These are phyloP conservation scores for Anadara kagoshimensis DNA, from an alignment of 1,140 invertebrate species.

Conservation along the genomic window DNA sequence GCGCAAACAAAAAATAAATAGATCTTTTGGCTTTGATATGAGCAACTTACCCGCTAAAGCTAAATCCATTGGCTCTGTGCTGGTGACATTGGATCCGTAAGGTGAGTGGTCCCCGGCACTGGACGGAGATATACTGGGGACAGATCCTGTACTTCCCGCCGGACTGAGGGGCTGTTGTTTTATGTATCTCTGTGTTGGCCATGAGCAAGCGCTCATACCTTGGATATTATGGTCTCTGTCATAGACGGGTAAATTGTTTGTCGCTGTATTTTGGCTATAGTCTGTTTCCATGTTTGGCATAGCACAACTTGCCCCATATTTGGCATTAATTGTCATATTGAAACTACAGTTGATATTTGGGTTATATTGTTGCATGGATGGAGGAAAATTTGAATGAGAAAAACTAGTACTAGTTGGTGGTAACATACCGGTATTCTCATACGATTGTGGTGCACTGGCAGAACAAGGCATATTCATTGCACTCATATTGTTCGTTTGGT, in stretches of 20 bases:
- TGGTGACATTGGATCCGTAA: slow-evolving; percentile 50
- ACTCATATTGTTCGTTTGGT: slow-evolving; percentile 57
- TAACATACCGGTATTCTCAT: slow-evolving; percentile 58
- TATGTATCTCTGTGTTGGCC: too few species aligned
- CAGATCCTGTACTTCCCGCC: too few species aligned
- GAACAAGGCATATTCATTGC: slow-evolving; percentile 60
- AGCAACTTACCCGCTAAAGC: slow-evolving; percentile 67
- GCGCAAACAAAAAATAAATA: too few species aligned
- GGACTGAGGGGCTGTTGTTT: too few species aligned
- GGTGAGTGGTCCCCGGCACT: slow-evolving; percentile 61
- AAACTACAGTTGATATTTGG: slow-evolving; percentile 49
- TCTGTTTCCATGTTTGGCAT: slow-evolving; percentile 54
- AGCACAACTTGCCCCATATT: slow-evolving; percentile 57
- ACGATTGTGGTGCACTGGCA: slow-evolving; percentile 44
- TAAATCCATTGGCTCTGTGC: slow-evolving; percentile 66
- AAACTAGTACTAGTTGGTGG: slow-evolving; percentile 25
- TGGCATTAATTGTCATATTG: slow-evolving; percentile 54
- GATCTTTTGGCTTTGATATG: too few species aligned
- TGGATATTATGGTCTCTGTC: slow-evolving; percentile 60
- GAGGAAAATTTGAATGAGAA: slow-evolving; percentile 35
- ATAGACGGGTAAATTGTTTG: slow-evolving; percentile 43
- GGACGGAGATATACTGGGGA: slow-evolving; percentile 69
- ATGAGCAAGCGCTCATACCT: slow-evolving; percentile 69
- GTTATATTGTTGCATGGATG: slow-evolving; percentile 49
- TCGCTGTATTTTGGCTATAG: slow-evolving; percentile 39